Evolutionary conservation across 2,888 invertebrate species (phyloP).

Genomic region (Napeogenes sylphis): DNA sequence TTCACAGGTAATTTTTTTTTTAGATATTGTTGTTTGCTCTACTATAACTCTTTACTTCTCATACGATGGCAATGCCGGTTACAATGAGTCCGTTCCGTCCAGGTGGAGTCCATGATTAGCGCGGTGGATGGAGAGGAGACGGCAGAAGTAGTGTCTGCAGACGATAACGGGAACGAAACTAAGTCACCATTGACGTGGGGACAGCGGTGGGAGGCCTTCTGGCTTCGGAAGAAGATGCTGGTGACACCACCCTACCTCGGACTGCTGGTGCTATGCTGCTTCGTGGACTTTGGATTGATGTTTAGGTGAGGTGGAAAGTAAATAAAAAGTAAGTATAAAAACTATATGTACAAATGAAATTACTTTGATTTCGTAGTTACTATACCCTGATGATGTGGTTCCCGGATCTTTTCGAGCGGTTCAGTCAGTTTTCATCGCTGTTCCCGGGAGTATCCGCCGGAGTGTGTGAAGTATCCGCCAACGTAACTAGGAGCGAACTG

Average conservation of each 20-base stretch:
- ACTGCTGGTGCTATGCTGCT: conserved; percentile 73
- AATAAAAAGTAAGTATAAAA: too few relatives aligned
- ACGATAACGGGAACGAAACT: conserved; percentile 68
- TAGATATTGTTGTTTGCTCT: too few relatives aligned
- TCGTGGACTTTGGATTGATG: conserved; percentile 80
- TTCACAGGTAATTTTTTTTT: too few relatives aligned
- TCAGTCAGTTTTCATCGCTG: conserved; percentile 70
- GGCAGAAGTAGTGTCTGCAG: conserved; percentile 58
- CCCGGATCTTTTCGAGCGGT: conserved; percentile 82
- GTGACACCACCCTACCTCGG: conserved; percentile 75
- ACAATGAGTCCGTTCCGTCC: not conserved
- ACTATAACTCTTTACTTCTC: too few relatives aligned
- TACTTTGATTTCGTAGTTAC: conserved; percentile 58
- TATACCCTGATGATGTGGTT: conserved; percentile 84
- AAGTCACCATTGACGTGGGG: conserved; percentile 62
- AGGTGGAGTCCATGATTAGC: conserved; percentile 72
- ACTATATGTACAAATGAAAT: too few relatives aligned
- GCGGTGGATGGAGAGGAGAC: conserved; percentile 62
- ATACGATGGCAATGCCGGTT: too few relatives aligned
- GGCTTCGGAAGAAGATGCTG: conserved; percentile 70
- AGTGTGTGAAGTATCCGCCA: conserved; percentile 76
- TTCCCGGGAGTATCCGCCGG: conserved; percentile 65
- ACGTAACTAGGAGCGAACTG: conserved; percentile 48
- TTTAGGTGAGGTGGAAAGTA: conserved; percentile 63
- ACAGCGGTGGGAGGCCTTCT: conserved; percentile 67